Conservation (phyloP, 64 coral and sea anemone genomes). For the Actinia equina region DNA sequence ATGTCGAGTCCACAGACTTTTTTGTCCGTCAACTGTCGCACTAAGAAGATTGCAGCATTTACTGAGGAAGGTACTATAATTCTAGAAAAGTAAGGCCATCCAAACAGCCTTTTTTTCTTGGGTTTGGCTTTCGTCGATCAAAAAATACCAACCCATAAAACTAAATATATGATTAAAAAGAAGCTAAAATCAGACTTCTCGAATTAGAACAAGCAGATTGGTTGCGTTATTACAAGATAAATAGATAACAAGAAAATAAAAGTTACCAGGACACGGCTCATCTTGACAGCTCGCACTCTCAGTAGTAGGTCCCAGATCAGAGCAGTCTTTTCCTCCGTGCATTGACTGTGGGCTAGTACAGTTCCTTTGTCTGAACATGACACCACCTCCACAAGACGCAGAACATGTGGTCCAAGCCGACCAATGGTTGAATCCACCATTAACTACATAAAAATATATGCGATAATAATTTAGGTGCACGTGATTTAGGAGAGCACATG, state of each 20-base stretch:
- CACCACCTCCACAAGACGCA: constrained; percentile 77
- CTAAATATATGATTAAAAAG: too few species aligned
- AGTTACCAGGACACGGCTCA: constrained; percentile 79
- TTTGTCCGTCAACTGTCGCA: too few species aligned
- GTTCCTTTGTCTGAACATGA: constrained; percentile 80
- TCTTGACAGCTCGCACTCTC: constrained; percentile 81
- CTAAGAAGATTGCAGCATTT: too few species aligned
- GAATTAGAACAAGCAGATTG: too few species aligned
- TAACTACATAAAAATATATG: constrained; percentile 25
- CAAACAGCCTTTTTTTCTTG: too few species aligned
- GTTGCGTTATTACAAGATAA: not conserved
- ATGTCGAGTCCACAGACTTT: too few species aligned
- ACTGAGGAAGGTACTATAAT: too few species aligned
- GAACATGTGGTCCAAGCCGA: constrained; percentile 93
- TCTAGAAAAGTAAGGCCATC: too few species aligned
- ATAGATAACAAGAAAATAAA: not conserved
- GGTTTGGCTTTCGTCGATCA: too few species aligned
- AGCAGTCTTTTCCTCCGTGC: constrained; percentile 87
- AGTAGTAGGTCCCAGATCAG: constrained; percentile 73
- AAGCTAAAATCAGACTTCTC: too few species aligned
- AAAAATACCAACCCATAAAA: too few species aligned
- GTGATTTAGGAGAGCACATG: too few species aligned
- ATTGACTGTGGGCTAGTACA: constrained; percentile 80
- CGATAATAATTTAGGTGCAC: not conserved
- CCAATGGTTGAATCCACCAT: constrained; percentile 81